Evolutionary conservation across 2,113 vertebrate species (phyloP), one percentile per base, ranked within the genome.

Genomic region (Myotis davidii): DNA sequence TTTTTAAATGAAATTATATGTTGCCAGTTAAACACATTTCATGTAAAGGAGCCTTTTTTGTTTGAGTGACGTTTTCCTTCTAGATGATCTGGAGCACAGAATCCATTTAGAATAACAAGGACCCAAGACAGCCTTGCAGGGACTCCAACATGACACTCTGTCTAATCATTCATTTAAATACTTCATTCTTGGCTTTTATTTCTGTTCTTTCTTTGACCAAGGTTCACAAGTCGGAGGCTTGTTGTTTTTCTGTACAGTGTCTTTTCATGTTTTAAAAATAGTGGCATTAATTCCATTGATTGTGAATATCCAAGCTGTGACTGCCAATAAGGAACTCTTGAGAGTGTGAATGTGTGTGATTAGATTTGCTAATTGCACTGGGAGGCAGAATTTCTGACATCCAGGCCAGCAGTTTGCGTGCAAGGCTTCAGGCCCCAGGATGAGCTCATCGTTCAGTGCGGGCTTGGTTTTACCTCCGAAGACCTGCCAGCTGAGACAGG

Each of bases 1-100:
- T 90, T 77, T 92, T 97, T 73, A 89, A 74, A 85, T 94, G 90
- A 98, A 98, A 97, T 98, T 98, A 90, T 59, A 97, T 97, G 92
- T 97, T 98, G 89, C 90, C 72, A 72, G 84, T 98, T 97, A 96
- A 98, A 94, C 67, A 97, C 84, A 94, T 94, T 92, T 97, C 79
- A 21, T 93, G 61, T 97, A 87, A 79, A 97, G 91, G 54, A 92
- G 88, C 39, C 45, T 81, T 86, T 90, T 97, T 92, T 25, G 82
- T 92, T 94, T 89, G 96, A 96, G 48, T 94, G 96, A 87, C 96
- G 48, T 54, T 94, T 97, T 97, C 92, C 69, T 95, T 95, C 73
- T 61, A 92, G 89, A 29, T 81, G 88, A 95, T 79, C 64, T 42
- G n/a, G 82, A 95, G 54, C 61, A 85, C 11, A 45, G 89, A 39